phyloP scores from a whole-genome alignment of 1,140 invertebrate genomes.

The Panagrolaimus sp. region DNA sequence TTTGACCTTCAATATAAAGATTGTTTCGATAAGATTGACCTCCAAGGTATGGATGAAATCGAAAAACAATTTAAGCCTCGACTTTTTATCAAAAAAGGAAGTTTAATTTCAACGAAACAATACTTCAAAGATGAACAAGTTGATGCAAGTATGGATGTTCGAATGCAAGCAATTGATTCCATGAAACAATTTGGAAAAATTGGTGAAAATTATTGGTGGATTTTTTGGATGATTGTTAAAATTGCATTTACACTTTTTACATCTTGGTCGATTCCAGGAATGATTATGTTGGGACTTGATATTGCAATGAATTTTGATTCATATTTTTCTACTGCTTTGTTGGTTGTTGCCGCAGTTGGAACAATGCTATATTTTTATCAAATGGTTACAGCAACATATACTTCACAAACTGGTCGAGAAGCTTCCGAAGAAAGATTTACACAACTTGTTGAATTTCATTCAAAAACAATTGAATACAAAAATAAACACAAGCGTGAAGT shows the following conservation, averaged over 20 bases:
- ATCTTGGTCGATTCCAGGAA: constrained; percentile 1
- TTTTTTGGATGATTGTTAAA: neutral
- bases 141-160: neutral
- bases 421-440: neutral
- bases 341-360: constrained; percentile 5
- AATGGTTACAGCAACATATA: neutral
- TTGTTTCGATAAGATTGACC: neutral
- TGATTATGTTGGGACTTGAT: constrained; percentile 2
- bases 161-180: neutral
- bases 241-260: neutral
- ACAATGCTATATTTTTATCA: neutral
- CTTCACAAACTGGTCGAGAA: neutral
- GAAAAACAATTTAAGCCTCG: neutral
- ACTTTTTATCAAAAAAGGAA: neutral
- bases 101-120: neutral
- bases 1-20: neutral
- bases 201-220: neutral
- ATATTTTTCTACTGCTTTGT: neutral
- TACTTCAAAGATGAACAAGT: constrained; percentile 3
- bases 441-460: neutral
- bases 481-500: neutral
- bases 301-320: neutral
- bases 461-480: no score
- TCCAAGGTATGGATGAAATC: neutral
- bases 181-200: constrained; percentile 8